Evolutionary conservation across 2,888 invertebrate genomes (phyloP).

Genomic region (Sialis lutaria): DNA sequence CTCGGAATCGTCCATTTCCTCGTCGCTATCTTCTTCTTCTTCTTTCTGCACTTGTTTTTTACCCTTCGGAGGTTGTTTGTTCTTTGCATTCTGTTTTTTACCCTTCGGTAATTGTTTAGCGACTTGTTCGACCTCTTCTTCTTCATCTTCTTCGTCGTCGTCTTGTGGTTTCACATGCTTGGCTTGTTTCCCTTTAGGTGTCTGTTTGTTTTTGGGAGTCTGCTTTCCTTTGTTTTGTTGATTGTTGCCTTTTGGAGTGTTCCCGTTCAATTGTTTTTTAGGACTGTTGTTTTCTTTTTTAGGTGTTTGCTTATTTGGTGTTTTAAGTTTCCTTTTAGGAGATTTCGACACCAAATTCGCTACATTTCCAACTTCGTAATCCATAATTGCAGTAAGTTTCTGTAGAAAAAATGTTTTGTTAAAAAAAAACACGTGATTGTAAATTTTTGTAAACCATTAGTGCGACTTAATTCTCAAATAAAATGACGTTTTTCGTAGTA

Average conservation of each 20-base stretch:
- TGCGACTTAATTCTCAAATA: too few relatives aligned
- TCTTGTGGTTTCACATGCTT: background rate
- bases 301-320: too few relatives aligned
- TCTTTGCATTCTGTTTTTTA: background rate
- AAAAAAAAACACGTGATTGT: too few relatives aligned
- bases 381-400: background rate
- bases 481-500: too few relatives aligned
- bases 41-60: conserved; percentile 1
- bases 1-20: conserved; percentile 1
- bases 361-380: background rate
- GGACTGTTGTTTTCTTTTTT: too few relatives aligned
- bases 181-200: conserved; percentile 10
- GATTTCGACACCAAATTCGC: background rate
- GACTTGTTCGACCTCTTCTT: conserved; percentile 17
- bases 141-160: conserved; percentile 20
- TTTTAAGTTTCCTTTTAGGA: too few relatives aligned
- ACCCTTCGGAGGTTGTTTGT: background rate
- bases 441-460: too few relatives aligned
- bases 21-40: conserved; percentile 3
- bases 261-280: too few relatives aligned
- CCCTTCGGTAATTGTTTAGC: conserved; percentile 5
- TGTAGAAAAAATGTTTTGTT: background rate
- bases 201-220: conserved; percentile 14
- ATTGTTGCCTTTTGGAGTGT: too few relatives aligned
- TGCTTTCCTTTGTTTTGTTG: conserved; percentile 10